phyloP scores from a whole-genome alignment of 2,888 invertebrate species.

The Drosophila lutescens region DNA sequence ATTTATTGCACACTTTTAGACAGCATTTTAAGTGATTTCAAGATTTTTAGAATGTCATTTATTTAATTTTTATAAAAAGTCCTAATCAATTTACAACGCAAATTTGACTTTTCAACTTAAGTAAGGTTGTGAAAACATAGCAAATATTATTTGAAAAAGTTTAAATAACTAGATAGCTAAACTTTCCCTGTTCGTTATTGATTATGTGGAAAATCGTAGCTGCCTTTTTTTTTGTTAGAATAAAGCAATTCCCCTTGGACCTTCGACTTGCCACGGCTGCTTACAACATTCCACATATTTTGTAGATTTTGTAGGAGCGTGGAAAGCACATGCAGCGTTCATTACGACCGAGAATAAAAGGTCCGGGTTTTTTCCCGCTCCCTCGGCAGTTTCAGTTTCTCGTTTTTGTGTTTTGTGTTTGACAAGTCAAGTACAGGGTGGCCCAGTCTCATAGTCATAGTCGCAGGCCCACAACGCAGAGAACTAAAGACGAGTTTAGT shows the following conservation, averaged over 20 bases:
- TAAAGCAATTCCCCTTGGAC: slow-evolving; percentile 20
- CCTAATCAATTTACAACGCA: too few relatives aligned
- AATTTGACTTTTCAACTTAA: too few relatives aligned
- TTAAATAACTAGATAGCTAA: neutral
- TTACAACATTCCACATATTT: slow-evolving; percentile 35
- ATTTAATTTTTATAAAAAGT: too few relatives aligned
- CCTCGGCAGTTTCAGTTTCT: slow-evolving; percentile 9
- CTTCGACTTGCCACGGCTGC: slow-evolving; percentile 21
- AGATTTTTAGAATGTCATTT: too few relatives aligned
- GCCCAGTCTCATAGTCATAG: slow-evolving; percentile 6
- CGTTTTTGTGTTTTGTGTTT: slow-evolving; percentile 57
- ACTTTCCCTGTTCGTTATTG: slow-evolving; percentile 6
- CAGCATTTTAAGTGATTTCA: too few relatives aligned
- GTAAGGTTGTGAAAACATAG: too few relatives aligned
- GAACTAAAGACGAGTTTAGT: slow-evolving; percentile 35
- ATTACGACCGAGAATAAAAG: slow-evolving; percentile 36
- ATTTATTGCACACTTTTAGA: too few relatives aligned
- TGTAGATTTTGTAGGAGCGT: slow-evolving; percentile 25
- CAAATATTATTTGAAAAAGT: neutral
- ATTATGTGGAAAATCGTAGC: neutral
- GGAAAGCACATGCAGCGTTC: slow-evolving; percentile 46
- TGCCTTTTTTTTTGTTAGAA: neutral
- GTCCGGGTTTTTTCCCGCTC: slow-evolving; percentile 12
- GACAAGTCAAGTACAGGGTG: slow-evolving; percentile 70
- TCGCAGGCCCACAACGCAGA: slow-evolving; percentile 13